These are phyloP conservation scores for Hippocampus mohnikei DNA, from an alignment of 2,113 vertebrate genomes.

Conservation along the genomic window DNA sequence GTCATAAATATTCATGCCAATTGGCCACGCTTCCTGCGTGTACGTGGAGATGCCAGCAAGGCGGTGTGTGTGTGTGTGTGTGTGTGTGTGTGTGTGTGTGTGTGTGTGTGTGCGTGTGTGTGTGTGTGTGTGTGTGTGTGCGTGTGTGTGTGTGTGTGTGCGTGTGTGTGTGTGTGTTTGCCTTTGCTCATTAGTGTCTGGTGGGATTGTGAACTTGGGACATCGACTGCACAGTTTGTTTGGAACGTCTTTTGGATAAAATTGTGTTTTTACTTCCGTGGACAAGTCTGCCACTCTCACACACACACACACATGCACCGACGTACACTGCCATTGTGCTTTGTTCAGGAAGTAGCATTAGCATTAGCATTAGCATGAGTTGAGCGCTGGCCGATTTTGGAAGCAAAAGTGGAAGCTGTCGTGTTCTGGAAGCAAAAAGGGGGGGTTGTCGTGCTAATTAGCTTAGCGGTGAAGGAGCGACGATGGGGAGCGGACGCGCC, in stretches of 20 bases:
- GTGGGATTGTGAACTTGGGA: conserved; percentile 29
- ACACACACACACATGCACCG: neutral
- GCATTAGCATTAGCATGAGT: neutral
- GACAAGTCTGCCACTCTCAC: neutral
- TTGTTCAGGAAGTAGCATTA: neutral
- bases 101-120: neutral
- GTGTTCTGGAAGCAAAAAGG: neutral
- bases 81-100: conserved; percentile 11
- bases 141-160: neutral
- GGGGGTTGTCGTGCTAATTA: neutral
- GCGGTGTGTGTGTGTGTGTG: conserved; percentile 20
- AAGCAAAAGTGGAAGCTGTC: neutral
- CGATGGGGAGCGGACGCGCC: no score
- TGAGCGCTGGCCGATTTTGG: neutral
- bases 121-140: conserved; percentile 4
- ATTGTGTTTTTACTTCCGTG: conserved; percentile 5
- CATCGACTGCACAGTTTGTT: conserved; percentile 21
- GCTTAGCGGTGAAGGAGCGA: neutral
- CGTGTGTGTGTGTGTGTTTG: neutral
- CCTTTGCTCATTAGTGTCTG: conserved; percentile 20
- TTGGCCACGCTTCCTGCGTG: conserved; percentile 46
- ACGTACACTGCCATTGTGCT: no score
- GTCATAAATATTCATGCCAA: conserved; percentile 76
- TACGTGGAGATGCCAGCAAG: conserved; percentile 4
- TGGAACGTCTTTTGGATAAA: conserved; percentile 1